Evolutionary conservation across 2,888 invertebrate species (phyloP), one percentile per base, ranked within the genome.

Genomic region (Idaea dimidiata): DNA sequence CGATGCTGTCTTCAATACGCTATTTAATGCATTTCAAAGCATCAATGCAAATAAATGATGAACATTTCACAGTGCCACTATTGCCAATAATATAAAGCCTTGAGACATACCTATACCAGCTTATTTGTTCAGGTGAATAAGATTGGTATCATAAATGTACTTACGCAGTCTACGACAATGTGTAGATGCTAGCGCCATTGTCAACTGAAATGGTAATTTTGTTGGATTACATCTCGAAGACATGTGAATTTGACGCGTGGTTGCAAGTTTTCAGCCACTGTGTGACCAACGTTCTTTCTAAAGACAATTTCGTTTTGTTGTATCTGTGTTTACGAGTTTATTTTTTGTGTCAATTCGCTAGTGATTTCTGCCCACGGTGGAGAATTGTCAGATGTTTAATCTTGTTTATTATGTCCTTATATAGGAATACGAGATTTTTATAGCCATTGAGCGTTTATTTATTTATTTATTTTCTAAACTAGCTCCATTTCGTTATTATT

Each of bases 181-280:
- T 10, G 14, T 33, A 33, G 33, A 10, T 33, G 14, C 33, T 33
- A 33, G 33, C 33, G 33, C 14, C 33, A 33, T 24, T 24, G 24
- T 24, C 33, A 7, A 33, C 33, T 14, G 33, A 33, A 33, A 3
- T 10, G 33, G 33, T 33, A 33, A 33, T 33, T 14, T 33, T 33
- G 33, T 33, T 33, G 33, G 33, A 14, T 33, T 5, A 33, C 14
- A 43, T 43, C 43, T 43, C 10, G 43, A 43, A 43, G 43, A 43
- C 10, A 43, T 69, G 63, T 68, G 68, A 72, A 72, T 74, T 68
- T 63, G 54, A n/a, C 54, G 59, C 65, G 75, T 74, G 72, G 76
- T 76, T 59, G 71, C 54, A 31, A 58, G 62, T 69, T 71, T 71
- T 75, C 67, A 69, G 67, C 75, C 74, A 74, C 77, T 69, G 77